Conservation (phyloP, 2,888 invertebrate genomes). For the Reticulitermes lucifugus region DNA sequence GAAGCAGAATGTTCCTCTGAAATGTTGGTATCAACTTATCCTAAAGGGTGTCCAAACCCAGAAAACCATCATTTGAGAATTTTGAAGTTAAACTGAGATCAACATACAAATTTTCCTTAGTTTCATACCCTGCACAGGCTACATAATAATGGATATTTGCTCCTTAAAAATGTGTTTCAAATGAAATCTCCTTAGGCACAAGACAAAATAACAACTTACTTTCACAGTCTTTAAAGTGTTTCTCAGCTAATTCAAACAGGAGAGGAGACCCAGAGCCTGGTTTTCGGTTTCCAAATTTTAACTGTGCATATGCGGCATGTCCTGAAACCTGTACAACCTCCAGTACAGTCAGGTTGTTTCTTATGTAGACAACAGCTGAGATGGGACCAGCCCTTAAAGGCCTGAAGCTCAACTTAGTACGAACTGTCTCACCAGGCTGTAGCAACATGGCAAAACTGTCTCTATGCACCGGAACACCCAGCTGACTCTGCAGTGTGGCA, state of each 20-base stretch:
- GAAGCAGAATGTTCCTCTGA: too few relatives aligned
- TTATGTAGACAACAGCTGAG: slow-evolving; percentile 63
- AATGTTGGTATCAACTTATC: too few relatives aligned
- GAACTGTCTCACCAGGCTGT: slow-evolving; percentile 69
- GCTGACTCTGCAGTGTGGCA: slow-evolving; percentile 29
- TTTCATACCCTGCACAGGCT: too few relatives aligned
- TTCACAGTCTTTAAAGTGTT: slow-evolving; percentile 72
- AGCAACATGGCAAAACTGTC: slow-evolving; percentile 70
- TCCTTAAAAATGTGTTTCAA: too few relatives aligned
- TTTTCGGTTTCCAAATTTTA: slow-evolving; percentile 89
- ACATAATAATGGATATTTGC: too few relatives aligned
- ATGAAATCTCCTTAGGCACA: not conserved
- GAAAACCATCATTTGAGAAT: too few relatives aligned
- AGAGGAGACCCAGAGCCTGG: slow-evolving; percentile 82
- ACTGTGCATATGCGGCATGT: slow-evolving; percentile 86
- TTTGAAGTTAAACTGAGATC: too few relatives aligned
- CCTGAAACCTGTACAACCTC: slow-evolving; percentile 88
- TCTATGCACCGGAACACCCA: slow-evolving; percentile 61
- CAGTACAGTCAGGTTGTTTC: slow-evolving; percentile 94
- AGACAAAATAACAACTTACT: slow-evolving; percentile 62
- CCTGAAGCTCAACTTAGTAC: slow-evolving; percentile 66
- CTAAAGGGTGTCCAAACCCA: too few relatives aligned
- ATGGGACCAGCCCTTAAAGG: slow-evolving; percentile 64
- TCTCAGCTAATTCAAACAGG: slow-evolving; percentile 83
- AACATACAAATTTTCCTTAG: too few relatives aligned